Evolutionary conservation across 2,113 vertebrate genomes (phyloP).

Genomic region (Polyodon spathula): DNA sequence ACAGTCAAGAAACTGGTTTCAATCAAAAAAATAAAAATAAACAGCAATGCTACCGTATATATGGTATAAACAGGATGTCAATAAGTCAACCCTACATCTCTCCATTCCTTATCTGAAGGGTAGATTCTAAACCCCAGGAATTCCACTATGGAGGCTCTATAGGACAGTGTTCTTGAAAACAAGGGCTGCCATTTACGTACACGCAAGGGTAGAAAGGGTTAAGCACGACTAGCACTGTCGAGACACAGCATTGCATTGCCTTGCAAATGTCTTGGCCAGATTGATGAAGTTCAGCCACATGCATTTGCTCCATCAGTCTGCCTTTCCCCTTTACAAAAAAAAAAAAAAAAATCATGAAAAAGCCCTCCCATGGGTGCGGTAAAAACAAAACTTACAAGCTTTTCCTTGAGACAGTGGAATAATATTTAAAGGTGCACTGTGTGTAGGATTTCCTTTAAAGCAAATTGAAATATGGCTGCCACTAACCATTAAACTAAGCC

Average conservation of each 20-base stretch:
- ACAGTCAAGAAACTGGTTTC: too few species aligned
- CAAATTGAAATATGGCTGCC: conserved; percentile 1
- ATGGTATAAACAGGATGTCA: too few species aligned
- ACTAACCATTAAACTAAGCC: background rate
- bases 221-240: too few species aligned
- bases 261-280: background rate
- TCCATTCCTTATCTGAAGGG: too few species aligned
- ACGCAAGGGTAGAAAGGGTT: too few species aligned
- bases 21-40: too few species aligned
- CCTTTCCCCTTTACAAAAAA: background rate
- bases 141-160: too few species aligned
- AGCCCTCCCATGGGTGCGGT: background rate
- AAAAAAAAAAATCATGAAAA: background rate
- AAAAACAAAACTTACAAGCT: background rate
- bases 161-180: too few species aligned
- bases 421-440: conserved; percentile 6
- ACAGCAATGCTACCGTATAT: too few species aligned
- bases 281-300: background rate
- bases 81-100: too few species aligned
- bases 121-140: too few species aligned
- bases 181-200: too few species aligned
- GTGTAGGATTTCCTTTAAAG: background rate
- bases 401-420: background rate
- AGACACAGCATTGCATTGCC: background rate
- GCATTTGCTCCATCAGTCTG: background rate